Conservation (phyloP, 2,797 vertebrate species). For the Megalops cyprinoides region DNA sequence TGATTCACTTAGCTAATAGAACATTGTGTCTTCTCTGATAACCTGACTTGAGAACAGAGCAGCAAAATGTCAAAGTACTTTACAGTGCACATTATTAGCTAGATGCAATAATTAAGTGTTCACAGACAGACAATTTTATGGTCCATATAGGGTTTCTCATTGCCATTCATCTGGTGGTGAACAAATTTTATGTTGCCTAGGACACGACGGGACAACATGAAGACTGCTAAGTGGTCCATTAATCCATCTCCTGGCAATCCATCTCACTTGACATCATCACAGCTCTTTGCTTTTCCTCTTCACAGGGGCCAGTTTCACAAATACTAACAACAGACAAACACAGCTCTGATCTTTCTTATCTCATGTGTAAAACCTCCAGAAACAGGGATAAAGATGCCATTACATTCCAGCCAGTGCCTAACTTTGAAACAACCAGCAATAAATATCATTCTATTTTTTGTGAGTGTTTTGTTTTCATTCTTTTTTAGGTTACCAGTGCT, state of each 20-base stretch:
- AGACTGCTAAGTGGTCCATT: constrained; percentile 64
- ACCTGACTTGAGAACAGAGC: too few species aligned
- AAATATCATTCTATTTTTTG: too few species aligned
- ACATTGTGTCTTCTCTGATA: too few species aligned
- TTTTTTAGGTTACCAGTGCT: too few species aligned
- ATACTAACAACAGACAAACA: background rate
- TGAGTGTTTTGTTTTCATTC: too few species aligned
- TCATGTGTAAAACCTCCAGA: background rate
- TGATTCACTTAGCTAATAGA: too few species aligned
- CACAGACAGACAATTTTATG: background rate
- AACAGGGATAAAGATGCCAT: background rate
- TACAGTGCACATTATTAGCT: background rate
- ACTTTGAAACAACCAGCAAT: too few species aligned
- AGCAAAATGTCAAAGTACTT: too few species aligned
- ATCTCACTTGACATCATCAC: constrained; percentile 49
- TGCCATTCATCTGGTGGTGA: too few species aligned
- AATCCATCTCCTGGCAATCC: constrained; percentile 67
- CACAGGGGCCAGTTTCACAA: background rate
- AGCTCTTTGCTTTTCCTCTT: background rate
- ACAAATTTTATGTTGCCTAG: too few species aligned
- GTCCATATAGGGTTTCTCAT: too few species aligned
- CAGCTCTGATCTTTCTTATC: background rate
- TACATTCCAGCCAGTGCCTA: background rate
- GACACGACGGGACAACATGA: too few species aligned
- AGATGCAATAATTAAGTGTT: background rate